These are phyloP conservation scores for Dendroctonus valens DNA, from an alignment of 1,140 invertebrate genomes.

Conservation along the genomic window DNA sequence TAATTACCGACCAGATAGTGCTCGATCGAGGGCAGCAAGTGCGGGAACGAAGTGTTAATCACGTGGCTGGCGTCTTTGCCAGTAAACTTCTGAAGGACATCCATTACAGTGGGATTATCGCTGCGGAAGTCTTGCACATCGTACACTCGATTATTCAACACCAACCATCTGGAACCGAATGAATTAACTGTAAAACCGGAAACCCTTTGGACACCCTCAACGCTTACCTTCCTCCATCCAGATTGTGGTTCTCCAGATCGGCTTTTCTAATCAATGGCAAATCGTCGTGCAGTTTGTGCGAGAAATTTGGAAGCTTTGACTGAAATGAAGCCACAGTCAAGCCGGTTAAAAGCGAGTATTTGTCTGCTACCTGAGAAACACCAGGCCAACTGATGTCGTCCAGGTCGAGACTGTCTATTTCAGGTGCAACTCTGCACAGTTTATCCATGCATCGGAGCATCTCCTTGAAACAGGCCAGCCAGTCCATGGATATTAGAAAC, in stretches of 20 bases:
- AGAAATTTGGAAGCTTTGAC: slow-evolving; percentile 46
- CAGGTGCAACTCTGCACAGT: slow-evolving; percentile 72
- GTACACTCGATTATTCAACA: slow-evolving; percentile 86
- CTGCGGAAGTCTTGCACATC: slow-evolving; percentile 81
- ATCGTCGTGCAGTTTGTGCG: slow-evolving; percentile 62
- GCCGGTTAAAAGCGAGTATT: not conserved
- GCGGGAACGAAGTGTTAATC: slow-evolving; percentile 56
- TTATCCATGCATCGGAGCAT: slow-evolving; percentile 70
- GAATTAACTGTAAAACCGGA: not conserved
- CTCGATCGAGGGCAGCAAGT: slow-evolving; percentile 59
- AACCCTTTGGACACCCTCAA: slow-evolving; percentile 1
- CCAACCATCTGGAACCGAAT: slow-evolving; percentile 66
- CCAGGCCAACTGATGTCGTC: slow-evolving; percentile 93
- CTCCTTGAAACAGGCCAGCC: slow-evolving; percentile 64
- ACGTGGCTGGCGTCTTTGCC: slow-evolving; percentile 63
- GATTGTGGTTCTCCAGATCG: slow-evolving; percentile 89
- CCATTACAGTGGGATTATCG: slow-evolving; percentile 60
- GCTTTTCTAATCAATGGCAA: slow-evolving; percentile 71
- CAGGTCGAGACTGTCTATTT: slow-evolving; percentile 71
- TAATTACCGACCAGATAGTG: slow-evolving; percentile 63
- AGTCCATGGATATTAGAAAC: slow-evolving; percentile 63
- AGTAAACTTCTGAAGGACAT: slow-evolving; percentile 61
- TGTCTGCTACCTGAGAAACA: slow-evolving; percentile 51
- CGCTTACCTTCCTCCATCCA: slow-evolving; percentile 70
- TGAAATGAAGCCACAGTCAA: slow-evolving; percentile 35